These are phyloP conservation scores for Desoria tigrina DNA, from an alignment of 2,888 invertebrate genomes.

Conservation along the genomic window DNA sequence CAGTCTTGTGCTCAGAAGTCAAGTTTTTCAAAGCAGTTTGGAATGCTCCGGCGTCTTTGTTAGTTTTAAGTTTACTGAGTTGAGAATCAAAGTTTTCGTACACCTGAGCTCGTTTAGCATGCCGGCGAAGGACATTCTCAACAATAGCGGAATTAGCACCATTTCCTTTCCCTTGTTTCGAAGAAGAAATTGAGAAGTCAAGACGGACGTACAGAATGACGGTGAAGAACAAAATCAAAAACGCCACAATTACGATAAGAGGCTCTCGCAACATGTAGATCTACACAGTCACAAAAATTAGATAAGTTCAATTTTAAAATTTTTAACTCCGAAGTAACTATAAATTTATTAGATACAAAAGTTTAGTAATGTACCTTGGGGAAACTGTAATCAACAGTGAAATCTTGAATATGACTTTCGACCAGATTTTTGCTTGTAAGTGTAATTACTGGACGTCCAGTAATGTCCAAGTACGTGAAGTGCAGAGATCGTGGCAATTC, in stretches of 20 bases:
- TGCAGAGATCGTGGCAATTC: conserved; percentile 74
- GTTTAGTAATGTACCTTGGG: conserved; percentile 58
- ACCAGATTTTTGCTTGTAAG: conserved; percentile 83
- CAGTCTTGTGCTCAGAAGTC: conserved; percentile 64
- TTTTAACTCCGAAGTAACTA: neutral
- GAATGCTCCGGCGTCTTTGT: conserved; percentile 62
- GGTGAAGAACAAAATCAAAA: conserved; percentile 83
- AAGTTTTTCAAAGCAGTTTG: conserved; percentile 62
- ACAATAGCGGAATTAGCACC: conserved; percentile 54
- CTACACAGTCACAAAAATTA: conserved; percentile 74
- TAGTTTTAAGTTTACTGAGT: conserved; percentile 64
- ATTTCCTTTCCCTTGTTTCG: conserved; percentile 25
- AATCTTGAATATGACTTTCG: conserved; percentile 94
- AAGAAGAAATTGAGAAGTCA: conserved; percentile 82
- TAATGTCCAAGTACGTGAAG: conserved; percentile 92
- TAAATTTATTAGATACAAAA: neutral
- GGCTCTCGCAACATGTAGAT: conserved; percentile 90
- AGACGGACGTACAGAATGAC: conserved; percentile 92
- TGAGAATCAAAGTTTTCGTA: conserved; percentile 67
- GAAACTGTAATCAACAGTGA: conserved; percentile 60
- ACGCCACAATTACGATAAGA: conserved; percentile 79
- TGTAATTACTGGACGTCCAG: conserved; percentile 84
- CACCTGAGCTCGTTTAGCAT: conserved; percentile 64
- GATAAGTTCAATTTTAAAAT: conserved; percentile 1
- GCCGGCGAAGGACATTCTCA: conserved; percentile 64